phyloP scores from a whole-genome alignment of 2,888 invertebrate genomes.

The Agonopterix alstromeriana region DNA sequence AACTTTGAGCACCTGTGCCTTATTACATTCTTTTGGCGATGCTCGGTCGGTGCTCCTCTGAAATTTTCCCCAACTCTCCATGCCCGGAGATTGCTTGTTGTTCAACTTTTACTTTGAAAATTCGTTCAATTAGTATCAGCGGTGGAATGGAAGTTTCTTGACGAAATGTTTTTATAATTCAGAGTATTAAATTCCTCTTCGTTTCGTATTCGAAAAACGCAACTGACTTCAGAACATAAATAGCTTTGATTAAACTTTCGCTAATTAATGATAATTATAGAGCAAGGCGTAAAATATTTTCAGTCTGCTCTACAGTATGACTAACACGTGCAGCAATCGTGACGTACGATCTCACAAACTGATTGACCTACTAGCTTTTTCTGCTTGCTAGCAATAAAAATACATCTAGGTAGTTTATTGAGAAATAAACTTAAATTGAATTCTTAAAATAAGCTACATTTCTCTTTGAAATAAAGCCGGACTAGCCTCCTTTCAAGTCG shows the following conservation, averaged over 20 bases:
- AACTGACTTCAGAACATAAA: neutral
- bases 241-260: neutral
- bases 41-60: constrained; percentile 46
- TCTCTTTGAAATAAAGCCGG: no score
- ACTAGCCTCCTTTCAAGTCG: no score
- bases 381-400: neutral
- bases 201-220: constrained; percentile 21
- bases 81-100: constrained; percentile 64
- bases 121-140: constrained; percentile 66
- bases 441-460: no score
- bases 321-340: neutral
- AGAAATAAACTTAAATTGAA: no score
- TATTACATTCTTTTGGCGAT: constrained; percentile 73
- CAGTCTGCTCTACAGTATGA: neutral
- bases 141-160: constrained; percentile 46
- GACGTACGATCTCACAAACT: neutral
- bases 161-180: constrained; percentile 49
- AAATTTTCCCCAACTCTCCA: constrained; percentile 65
- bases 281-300: neutral
- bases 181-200: constrained; percentile 32
- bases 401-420: no score
- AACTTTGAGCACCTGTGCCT: constrained; percentile 70
- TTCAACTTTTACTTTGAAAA: constrained; percentile 68
- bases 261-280: neutral
- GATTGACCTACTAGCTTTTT: constrained; percentile 5